These are phyloP conservation scores for Trogon surrucura DNA, from an alignment of 2,113 vertebrate species.

Conservation along the genomic window DNA sequence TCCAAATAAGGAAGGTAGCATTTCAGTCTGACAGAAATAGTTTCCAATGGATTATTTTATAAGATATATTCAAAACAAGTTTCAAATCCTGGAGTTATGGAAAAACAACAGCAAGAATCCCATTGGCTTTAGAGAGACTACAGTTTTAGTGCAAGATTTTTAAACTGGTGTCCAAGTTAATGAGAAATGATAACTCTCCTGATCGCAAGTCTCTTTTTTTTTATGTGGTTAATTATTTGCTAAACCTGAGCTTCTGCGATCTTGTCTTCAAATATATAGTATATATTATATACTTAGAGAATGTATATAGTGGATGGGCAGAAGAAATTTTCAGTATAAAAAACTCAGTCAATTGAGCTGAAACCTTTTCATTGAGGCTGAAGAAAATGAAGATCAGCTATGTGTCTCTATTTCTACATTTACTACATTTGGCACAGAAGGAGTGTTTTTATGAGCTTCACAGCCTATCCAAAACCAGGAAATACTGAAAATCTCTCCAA, in stretches of 20 bases:
- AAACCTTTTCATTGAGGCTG: background rate
- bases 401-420: background rate
- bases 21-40: background rate
- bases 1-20: background rate
- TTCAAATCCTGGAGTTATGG: background rate
- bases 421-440: background rate
- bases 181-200: background rate
- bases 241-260: background rate
- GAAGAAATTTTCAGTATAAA: background rate
- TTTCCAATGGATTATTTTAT: background rate
- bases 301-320: background rate
- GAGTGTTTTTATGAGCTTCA: background rate
- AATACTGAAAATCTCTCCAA: slow-evolving; percentile 32
- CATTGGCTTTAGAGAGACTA: background rate
- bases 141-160: background rate
- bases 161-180: background rate
- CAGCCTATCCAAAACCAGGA: slow-evolving; percentile 9
- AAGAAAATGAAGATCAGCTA: background rate
- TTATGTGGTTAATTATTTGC: background rate
- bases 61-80: background rate
- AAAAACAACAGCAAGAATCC: slow-evolving; percentile 9
- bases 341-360: background rate
- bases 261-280: background rate
- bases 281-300: background rate
- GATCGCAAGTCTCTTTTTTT: background rate